Conservation (phyloP, 2,797 vertebrate genomes). For the Bovichtus diacanthus region DNA sequence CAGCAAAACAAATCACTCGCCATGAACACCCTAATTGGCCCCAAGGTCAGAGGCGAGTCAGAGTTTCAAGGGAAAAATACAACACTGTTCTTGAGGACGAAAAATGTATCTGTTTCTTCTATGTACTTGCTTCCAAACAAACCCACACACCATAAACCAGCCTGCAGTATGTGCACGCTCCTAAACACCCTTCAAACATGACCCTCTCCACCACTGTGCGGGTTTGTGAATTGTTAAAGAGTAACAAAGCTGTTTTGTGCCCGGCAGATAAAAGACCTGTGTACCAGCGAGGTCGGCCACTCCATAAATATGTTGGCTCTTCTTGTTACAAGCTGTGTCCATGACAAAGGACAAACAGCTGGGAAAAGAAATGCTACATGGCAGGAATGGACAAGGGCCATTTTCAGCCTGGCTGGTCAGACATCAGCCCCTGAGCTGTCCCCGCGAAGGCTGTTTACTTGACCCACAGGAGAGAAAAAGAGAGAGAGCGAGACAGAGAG, state of each 20-base stretch:
- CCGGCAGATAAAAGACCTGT: constrained; percentile 80
- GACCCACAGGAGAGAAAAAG: constrained; percentile 82
- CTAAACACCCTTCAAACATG: constrained; percentile 17
- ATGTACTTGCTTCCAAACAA: constrained; percentile 27
- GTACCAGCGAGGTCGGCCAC: constrained; percentile 83
- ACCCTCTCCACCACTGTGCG: constrained; percentile 39
- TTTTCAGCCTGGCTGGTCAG: constrained; percentile 90
- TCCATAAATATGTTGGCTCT: constrained; percentile 89
- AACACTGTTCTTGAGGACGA: constrained; percentile 2
- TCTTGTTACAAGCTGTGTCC: constrained; percentile 88
- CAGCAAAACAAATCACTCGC: constrained; percentile 72
- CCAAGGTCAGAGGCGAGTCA: constrained; percentile 66
- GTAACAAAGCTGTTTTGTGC: constrained; percentile 86
- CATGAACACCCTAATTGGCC: constrained; percentile 76
- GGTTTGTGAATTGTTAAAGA: constrained; percentile 80
- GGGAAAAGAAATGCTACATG: constrained; percentile 88
- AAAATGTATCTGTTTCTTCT: constrained; percentile 35
- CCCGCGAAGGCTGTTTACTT: constrained; percentile 86
- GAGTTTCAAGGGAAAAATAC: constrained; percentile 43
- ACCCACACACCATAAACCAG: constrained; percentile 12
- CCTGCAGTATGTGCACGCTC: constrained; percentile 13
- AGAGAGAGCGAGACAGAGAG: constrained; percentile 57
- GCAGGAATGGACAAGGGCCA: constrained; percentile 88
- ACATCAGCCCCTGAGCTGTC: constrained; percentile 87
- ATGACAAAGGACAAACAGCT: constrained; percentile 88